A percentile compares a stretch with the other conserved stretches of the same genome.
These are phyloP conservation scores for Uropsilus gracilis DNA, from an alignment of 2,113 vertebrate genomes.

Conservation along the genomic window DNA sequence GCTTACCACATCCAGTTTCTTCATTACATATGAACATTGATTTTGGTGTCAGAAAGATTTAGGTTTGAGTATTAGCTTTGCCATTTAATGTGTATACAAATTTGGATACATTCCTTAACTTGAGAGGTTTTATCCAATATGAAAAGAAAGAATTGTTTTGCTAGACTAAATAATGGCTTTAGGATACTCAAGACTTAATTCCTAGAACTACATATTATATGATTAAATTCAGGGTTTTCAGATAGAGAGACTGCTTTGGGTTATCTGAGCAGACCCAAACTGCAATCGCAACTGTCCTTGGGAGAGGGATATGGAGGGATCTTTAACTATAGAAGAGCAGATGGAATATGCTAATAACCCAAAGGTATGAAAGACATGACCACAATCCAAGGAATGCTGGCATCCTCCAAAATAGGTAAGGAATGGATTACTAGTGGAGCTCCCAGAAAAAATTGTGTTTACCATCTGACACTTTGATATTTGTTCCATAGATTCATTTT, in stretches of 20 bases:
- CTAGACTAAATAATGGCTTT: neutral
- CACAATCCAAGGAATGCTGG: neutral
- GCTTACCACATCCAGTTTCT: neutral
- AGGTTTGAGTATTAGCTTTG: neutral
- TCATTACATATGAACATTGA: neutral
- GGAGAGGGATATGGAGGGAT: neutral
- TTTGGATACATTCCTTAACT: neutral
- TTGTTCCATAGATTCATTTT: neutral
- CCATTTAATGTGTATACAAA: neutral
- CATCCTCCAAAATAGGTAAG: neutral
- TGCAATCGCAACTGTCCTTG: neutral
- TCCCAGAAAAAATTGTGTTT: neutral
- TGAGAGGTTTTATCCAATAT: neutral
- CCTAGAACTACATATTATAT: neutral
- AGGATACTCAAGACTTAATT: neutral
- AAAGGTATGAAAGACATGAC: neutral
- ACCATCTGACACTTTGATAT: neutral
- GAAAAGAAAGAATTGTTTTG: neutral
- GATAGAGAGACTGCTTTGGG: neutral
- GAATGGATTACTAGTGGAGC: neutral
- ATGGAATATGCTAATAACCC: neutral
- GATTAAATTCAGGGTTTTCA: neutral
- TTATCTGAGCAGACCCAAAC: neutral
- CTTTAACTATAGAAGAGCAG: neutral
- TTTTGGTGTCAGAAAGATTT: neutral